Evolutionary conservation across 2,113 vertebrate species (phyloP).

Genomic region (Setophaga petechia): DNA sequence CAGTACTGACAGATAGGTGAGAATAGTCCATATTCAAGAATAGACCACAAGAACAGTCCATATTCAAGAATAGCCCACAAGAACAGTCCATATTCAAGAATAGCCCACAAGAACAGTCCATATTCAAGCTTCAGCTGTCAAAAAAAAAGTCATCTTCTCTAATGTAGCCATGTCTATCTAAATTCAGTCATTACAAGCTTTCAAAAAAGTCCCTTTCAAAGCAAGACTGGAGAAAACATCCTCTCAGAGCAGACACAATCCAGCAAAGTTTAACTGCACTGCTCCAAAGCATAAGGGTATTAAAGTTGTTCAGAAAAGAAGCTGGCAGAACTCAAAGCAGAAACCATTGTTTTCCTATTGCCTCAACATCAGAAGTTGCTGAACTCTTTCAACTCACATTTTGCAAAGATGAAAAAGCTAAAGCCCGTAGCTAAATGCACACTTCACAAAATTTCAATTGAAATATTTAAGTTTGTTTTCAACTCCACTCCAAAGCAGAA

Average conservation of each 20-base stretch:
- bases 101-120: neutral
- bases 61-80: neutral
- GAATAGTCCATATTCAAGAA: neutral
- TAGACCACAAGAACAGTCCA: neutral
- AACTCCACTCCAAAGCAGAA: neutral
- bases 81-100: neutral
- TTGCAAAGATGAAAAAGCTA: neutral
- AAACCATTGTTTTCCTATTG: conserved; percentile 32
- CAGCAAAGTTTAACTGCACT: conserved; percentile 19
- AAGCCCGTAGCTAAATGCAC: neutral
- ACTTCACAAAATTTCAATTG: neutral
- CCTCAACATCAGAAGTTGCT: neutral
- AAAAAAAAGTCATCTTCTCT: neutral
- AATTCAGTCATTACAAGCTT: neutral
- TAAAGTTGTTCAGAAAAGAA: conserved; percentile 22
- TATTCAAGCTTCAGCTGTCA: neutral
- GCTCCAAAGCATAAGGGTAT: conserved; percentile 21
- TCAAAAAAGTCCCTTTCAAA: neutral
- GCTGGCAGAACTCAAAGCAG: conserved; percentile 29
- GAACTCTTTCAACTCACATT: conserved; percentile 8
- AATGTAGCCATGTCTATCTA: neutral
- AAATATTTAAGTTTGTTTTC: neutral
- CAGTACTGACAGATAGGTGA: neutral
- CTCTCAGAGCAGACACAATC: neutral
- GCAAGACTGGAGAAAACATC: conserved; percentile 15